Evolutionary conservation across 2,888 invertebrate genomes (phyloP).

Genomic region (Amphipoea lucens): DNA sequence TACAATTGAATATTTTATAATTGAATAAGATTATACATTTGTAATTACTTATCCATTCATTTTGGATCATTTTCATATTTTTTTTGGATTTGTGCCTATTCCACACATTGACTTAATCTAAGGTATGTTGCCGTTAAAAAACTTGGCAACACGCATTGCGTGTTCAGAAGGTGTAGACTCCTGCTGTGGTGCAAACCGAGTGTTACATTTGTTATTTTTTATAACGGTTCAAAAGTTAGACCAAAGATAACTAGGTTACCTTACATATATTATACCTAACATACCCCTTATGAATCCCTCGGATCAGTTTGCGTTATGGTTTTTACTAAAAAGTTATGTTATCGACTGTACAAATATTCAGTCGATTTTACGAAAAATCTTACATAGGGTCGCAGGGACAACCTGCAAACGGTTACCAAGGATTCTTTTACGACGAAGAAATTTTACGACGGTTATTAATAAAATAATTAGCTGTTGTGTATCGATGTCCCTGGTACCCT

Average conservation of each 20-base stretch:
- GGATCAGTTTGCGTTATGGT: background rate
- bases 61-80: background rate
- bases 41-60: too few relatives aligned
- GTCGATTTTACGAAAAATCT: background rate
- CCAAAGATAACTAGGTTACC: background rate
- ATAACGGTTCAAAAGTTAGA: conserved; percentile 7
- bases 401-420: background rate
- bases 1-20: background rate
- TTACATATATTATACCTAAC: too few relatives aligned
- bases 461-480: too few relatives aligned
- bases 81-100: conserved; percentile 27
- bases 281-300: background rate
- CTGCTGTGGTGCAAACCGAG: conserved; percentile 49
- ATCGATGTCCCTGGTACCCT: background rate
- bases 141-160: conserved; percentile 83
- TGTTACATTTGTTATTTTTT: conserved; percentile 54
- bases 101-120: conserved; percentile 48
- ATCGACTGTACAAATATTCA: background rate
- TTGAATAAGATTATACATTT: background rate
- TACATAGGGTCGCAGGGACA: background rate
- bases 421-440: too few relatives aligned
- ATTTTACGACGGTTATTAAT: too few relatives aligned
- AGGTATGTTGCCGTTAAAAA: conserved; percentile 66
- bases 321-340: too few relatives aligned
- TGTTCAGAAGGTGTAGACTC: conserved; percentile 70